A percentile compares a stretch with the other conserved stretches of the same genome.
These are phyloP conservation scores for Acrocyrtus sp. DNA, from an alignment of 2,888 invertebrate genomes.

Conservation along the genomic window DNA sequence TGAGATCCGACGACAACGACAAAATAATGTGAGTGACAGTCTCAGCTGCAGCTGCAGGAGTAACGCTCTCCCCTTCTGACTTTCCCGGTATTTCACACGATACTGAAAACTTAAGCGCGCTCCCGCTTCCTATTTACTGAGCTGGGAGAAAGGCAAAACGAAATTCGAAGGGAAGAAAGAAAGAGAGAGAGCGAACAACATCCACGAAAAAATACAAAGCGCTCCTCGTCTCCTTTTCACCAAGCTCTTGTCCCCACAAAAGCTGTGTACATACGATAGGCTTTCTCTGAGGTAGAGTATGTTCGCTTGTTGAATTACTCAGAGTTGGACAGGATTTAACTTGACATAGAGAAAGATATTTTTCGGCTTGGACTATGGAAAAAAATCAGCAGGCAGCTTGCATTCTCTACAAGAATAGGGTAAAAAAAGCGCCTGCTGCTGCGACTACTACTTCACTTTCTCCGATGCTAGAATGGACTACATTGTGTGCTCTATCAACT, in stretches of 20 bases:
- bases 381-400: slow-evolving; percentile 38
- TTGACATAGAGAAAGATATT: slow-evolving; percentile 47
- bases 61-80: slow-evolving; percentile 39
- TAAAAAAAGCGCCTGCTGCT: too few relatives aligned
- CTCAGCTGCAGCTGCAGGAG: slow-evolving; percentile 24
- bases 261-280: background rate
- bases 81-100: slow-evolving; percentile 53
- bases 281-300: slow-evolving; percentile 12
- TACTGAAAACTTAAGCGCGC: slow-evolving; percentile 26
- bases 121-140: too few relatives aligned
- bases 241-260: background rate
- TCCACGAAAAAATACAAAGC: background rate
- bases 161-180: too few relatives aligned
- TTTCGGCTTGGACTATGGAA: slow-evolving; percentile 23
- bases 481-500: slow-evolving; percentile 11
- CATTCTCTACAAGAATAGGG: background rate
- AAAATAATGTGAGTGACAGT: slow-evolving; percentile 28
- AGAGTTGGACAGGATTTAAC: slow-evolving; percentile 55
- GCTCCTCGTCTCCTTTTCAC: background rate
- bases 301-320: slow-evolving; percentile 56
- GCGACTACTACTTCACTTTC: background rate
- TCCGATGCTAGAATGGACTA: slow-evolving; percentile 2
- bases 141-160: too few relatives aligned
- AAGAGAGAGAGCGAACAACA: slow-evolving; percentile 8
- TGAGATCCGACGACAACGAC: slow-evolving; percentile 16